Conservation (phyloP, 1,140 invertebrate genomes). For the Meloidogyne chitwoodi region DNA sequence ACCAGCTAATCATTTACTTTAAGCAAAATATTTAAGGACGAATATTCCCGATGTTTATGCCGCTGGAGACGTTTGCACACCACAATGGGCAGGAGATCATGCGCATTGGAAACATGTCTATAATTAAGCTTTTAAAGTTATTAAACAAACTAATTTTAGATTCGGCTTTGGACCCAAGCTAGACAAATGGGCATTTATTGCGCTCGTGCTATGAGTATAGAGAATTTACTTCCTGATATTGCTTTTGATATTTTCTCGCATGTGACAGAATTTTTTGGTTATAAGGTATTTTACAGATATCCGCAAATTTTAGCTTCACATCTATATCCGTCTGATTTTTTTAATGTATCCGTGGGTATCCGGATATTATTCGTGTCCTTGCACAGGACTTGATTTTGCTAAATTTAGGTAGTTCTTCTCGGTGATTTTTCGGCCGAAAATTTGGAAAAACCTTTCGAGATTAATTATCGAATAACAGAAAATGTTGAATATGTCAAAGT, state of each 20-base stretch:
- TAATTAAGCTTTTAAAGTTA: background rate
- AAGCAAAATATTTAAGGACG: constrained; percentile 65
- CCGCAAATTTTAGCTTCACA: too few relatives aligned
- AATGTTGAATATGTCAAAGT: constrained; percentile 34
- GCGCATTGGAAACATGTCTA: constrained; percentile 76
- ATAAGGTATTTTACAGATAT: constrained; percentile 69
- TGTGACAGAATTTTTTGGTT: constrained; percentile 88
- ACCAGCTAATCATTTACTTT: too few relatives aligned
- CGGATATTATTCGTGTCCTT: too few relatives aligned
- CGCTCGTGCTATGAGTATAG: constrained; percentile 76
- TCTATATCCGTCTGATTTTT: too few relatives aligned
- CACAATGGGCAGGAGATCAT: constrained; percentile 71
- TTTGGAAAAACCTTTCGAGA: constrained; percentile 31
- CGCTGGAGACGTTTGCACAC: constrained; percentile 85
- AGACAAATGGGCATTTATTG: constrained; percentile 91
- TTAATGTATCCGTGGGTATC: too few relatives aligned
- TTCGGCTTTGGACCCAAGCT: constrained; percentile 95
- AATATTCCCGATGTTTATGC: constrained; percentile 77
- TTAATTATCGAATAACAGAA: constrained; percentile 32
- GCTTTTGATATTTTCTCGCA: constrained; percentile 96
- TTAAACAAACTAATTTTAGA: constrained; percentile 63
- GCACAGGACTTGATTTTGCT: too few relatives aligned
- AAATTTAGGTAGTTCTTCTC: constrained; percentile 37
- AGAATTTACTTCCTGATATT: constrained; percentile 72
- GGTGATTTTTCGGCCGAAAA: constrained; percentile 33